Conservation (phyloP, 2,888 invertebrate species). For the Machimus rusticus region DNA sequence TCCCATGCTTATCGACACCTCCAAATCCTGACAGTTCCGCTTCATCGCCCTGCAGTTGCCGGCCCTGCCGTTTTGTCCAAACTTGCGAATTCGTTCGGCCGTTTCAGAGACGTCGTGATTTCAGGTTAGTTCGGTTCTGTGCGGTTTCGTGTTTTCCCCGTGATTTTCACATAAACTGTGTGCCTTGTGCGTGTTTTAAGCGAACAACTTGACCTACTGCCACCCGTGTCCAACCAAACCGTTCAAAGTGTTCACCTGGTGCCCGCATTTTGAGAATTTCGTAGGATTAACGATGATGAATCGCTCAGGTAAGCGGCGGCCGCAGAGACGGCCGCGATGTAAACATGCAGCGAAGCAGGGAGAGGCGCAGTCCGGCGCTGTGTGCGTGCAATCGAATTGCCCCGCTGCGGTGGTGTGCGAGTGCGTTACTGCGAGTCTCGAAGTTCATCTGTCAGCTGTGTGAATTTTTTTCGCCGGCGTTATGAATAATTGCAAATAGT, state of each 20-base stretch:
- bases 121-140: constrained; percentile 23
- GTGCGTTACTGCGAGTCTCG: constrained; percentile 16
- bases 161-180: not conserved
- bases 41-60: not conserved
- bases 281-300: constrained; percentile 4
- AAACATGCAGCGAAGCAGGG: not conserved
- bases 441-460: not conserved
- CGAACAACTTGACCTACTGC: not conserved
- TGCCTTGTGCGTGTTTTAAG: constrained; percentile 23
- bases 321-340: not conserved
- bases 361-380: not conserved
- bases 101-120: constrained; percentile 35
- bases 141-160: not conserved
- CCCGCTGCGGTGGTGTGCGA: not conserved
- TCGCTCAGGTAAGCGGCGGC: constrained; percentile 33
- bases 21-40: not conserved
- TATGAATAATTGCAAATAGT: not conserved
- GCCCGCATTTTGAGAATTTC: constrained; percentile 8
- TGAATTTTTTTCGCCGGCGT: not conserved
- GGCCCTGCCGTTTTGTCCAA: not conserved
- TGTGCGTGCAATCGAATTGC: not conserved
- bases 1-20: not conserved
- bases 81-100: constrained; percentile 16
- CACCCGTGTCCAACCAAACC: not conserved
- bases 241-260: constrained; percentile 14